These are phyloP conservation scores for Drosophila recens DNA, from an alignment of 2,888 invertebrate species.

Conservation along the genomic window DNA sequence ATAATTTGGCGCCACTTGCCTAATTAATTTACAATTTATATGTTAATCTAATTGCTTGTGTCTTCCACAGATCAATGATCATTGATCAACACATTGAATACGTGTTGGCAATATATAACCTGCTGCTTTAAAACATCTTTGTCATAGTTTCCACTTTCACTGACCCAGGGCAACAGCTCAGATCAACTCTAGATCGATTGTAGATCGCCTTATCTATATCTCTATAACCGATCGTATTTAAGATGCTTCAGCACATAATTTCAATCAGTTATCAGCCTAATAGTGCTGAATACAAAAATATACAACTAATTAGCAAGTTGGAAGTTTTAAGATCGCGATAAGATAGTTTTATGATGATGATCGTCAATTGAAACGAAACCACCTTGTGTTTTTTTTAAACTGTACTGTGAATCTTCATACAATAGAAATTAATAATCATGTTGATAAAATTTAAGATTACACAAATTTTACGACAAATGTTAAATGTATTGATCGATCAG, in stretches of 20 bases:
- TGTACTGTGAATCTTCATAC: not conserved
- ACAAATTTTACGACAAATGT: conserved; percentile 14
- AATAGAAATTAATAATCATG: conserved; percentile 32
- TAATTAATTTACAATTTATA: conserved; percentile 80
- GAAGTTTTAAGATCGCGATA: conserved; percentile 12
- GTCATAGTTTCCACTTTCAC: conserved; percentile 54
- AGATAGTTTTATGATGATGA: conserved; percentile 21
- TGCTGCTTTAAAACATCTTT: conserved; percentile 21
- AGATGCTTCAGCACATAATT: conserved; percentile 37
- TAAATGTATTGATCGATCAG: not conserved
- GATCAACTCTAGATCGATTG: conserved; percentile 6
- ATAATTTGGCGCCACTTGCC: conserved; percentile 76
- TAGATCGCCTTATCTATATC: not conserved
- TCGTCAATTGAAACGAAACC: conserved; percentile 9
- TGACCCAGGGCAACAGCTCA: conserved; percentile 8
- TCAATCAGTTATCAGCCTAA: conserved; percentile 19
- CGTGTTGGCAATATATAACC: conserved; percentile 16
- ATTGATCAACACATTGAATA: conserved; percentile 35
- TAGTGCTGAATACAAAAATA: not conserved
- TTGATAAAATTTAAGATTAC: conserved; percentile 27
- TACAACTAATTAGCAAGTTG: conserved; percentile 17
- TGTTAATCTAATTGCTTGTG: conserved; percentile 72
- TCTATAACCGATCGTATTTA: not conserved
- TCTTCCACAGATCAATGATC: conserved; percentile 44
- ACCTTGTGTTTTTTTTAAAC: conserved; percentile 1